Evolutionary conservation across 92 coral and sea anemone genomes (phyloP), one percentile per base, ranked within the genome.

Genomic region (Phymanthus crucifer): DNA sequence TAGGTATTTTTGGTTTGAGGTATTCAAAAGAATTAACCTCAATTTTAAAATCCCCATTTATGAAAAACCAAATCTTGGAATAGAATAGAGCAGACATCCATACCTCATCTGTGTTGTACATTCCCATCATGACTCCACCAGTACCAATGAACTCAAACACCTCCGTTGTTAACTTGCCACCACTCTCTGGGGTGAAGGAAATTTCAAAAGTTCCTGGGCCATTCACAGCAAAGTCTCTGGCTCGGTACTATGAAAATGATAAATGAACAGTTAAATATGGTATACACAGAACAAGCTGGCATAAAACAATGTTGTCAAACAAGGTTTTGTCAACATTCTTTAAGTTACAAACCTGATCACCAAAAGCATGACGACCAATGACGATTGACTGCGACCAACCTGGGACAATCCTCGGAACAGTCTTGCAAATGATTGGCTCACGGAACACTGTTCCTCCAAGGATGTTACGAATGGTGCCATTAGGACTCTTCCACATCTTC

Each of bases 401-500:
- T 23, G 99, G 99, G 14, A 96, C 99, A 65, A 96, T 89, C 80
- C 90, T 90, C 24, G 99, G 99, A 70, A 96, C 93, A 26, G 91
- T 89, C 91, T 91, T 87, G 64, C 99, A 96, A 56, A 96, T 87
- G 80, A 96, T 96, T 78, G 99, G 99, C 80, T 93, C 99, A 82
- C 99, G 93, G 84, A 96, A 96, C 26, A 96, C 94, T 43, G 99
- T 96, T 34, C 99, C 99, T 66, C 99, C 99, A 65, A 96, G 87
- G 70, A 96, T 96, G 87, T 96, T 96, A 76, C 99, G 95, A 70
- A 96, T 93, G 32, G 99, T 96, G 71, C 99, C 99, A 83, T 96
- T 96, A 58, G 99, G 99, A 77, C 99, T 96, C 70, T 93, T 91
- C 99, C 99, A 96, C 99, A 96, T 96, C 85, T 93, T 96, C 75